Percentiles rank a stretch among this genome's conserved stretches.
These are phyloP conservation scores for Lemur catta DNA, from an alignment of 2,797 vertebrate genomes.

Conservation along the genomic window DNA sequence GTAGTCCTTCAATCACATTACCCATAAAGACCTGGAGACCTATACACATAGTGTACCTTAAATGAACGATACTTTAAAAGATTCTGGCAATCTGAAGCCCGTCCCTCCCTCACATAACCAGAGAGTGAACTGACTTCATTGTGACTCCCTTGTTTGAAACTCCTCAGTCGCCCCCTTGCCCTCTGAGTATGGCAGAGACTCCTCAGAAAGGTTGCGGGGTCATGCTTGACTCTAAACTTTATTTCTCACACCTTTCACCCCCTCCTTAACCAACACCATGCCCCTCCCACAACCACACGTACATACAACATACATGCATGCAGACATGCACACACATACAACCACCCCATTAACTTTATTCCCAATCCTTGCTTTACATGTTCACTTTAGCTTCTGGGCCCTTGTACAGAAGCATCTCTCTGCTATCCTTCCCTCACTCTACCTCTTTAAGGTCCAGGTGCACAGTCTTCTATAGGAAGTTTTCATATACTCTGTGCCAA, in stretches of 20 bases:
- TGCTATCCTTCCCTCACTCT: neutral
- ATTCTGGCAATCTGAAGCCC: neutral
- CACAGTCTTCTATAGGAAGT: neutral
- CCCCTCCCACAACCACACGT: neutral
- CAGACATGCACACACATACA: neutral
- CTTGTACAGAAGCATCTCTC: neutral
- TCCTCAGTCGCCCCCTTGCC: neutral
- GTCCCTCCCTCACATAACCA: neutral
- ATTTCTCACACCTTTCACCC: neutral
- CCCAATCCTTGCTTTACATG: neutral
- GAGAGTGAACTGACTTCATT: neutral
- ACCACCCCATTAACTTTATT: neutral
- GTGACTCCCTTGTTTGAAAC: neutral
- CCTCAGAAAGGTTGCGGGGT: neutral
- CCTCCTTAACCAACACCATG: neutral
- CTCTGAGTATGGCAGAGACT: neutral
- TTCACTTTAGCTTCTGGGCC: neutral
- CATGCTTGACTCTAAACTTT: neutral
- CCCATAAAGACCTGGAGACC: neutral
- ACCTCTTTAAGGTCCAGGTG: neutral
- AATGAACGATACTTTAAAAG: neutral
- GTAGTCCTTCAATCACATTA: neutral
- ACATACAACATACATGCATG: neutral
- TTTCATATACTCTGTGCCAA: neutral
- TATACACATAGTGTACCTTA: neutral